Evolutionary conservation across 1,140 invertebrate species (phyloP), one percentile per base, ranked within the genome.

Genomic region (Eubasilissa regina): DNA sequence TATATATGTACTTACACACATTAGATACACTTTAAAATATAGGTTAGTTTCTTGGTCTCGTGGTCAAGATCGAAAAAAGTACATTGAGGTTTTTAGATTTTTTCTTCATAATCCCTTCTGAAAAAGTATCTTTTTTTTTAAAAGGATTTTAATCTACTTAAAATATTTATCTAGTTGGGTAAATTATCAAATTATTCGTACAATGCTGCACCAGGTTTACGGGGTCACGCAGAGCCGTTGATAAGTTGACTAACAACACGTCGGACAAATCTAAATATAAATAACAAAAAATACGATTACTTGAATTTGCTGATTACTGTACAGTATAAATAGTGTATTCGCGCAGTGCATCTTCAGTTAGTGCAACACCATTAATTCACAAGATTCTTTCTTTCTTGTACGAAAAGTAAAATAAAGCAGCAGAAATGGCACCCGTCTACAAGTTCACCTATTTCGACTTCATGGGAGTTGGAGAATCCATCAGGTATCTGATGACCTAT

Each of bases 401-500:
- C 47, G 25, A 70, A 19, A 44, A 58, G 35, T 56, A 44, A 43
- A 56, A 58, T 0, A 15, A 70, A 56, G 15, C 19, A 47, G 62
- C 12, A 73, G 72, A 80, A 70, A 82, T 82, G 78, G 70, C 78
- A n/a, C 53, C 77, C 21, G 47, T 74, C 15, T 82, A 82, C 76
- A 82, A 82, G 73, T 75, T 80, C 56, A 82, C 78, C 17, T 82
- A 80, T 53, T 80, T 80, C 47, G 77, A 82, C 74, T 83, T 92
- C 0, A 92, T 91, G 79, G 95, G 92, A 64, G 86, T 95, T 11
- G 94, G 87, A 1, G 95, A 97, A 84, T 89, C 94, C 8, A 93
- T 94, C 66, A 90, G 95, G 51, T 93, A 93, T 70, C 84, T 97
- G 3, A 85, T 96, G 0, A 91, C 90, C 55, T 95, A 95, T 86